Conservation (phyloP, 2,797 vertebrate species). For the Brachyrhaphis roseni region DNA sequence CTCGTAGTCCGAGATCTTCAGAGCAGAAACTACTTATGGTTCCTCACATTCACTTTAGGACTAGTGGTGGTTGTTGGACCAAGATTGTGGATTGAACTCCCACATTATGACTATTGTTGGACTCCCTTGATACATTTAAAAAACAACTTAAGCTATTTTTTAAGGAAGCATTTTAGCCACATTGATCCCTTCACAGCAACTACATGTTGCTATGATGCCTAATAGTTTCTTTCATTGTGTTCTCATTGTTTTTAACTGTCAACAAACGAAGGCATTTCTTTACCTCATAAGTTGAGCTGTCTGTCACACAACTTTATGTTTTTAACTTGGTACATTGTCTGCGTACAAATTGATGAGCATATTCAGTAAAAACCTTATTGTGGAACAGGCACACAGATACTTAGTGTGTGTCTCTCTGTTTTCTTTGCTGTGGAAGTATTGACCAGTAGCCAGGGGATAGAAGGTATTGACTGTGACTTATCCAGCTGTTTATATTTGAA, state of each 20-base stretch:
- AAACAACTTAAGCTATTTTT: too few relatives aligned
- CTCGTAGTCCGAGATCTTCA: too few relatives aligned
- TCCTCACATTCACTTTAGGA: too few relatives aligned
- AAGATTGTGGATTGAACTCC: too few relatives aligned
- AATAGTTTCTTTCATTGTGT: too few relatives aligned
- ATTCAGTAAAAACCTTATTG: constrained; percentile 77
- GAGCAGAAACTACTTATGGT: too few relatives aligned
- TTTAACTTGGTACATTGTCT: constrained; percentile 64
- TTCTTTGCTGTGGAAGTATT: constrained; percentile 79
- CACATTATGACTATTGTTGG: too few relatives aligned
- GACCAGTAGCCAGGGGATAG: constrained; percentile 81
- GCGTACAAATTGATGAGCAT: constrained; percentile 35
- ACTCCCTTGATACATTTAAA: too few relatives aligned
- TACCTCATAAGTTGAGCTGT: constrained; percentile 52
- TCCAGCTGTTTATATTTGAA: constrained; percentile 87
- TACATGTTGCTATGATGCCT: too few relatives aligned
- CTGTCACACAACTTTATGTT: constrained; percentile 70
- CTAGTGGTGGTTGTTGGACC: too few relatives aligned
- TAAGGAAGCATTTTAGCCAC: too few relatives aligned
- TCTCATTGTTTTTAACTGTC: not conserved
- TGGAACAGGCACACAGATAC: constrained; percentile 35
- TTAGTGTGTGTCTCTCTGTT: constrained; percentile 21
- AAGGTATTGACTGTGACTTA: constrained; percentile 85
- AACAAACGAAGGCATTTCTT: not conserved
- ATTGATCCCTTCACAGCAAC: too few relatives aligned